Evolutionary conservation across 2,797 vertebrate genomes (phyloP).

Genomic region (Anguilla megastoma): DNA sequence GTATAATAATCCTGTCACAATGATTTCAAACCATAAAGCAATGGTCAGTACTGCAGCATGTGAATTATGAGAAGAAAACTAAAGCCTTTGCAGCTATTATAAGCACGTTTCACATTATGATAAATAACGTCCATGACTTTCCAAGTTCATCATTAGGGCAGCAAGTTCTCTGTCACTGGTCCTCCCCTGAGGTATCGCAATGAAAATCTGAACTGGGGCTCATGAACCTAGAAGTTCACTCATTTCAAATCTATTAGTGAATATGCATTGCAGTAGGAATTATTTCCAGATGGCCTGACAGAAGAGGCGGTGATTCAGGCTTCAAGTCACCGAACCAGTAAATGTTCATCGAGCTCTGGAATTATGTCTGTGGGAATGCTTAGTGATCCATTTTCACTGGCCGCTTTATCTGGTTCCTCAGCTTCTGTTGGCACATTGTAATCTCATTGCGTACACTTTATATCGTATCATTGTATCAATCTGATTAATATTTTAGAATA

Average conservation of each 20-base stretch:
- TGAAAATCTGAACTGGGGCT: background rate
- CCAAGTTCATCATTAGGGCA: background rate
- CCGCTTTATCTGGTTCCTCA: background rate
- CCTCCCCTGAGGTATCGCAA: background rate
- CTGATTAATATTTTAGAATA: background rate
- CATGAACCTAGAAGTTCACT: background rate
- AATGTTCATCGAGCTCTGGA: background rate
- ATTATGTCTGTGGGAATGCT: background rate
- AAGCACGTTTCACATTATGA: background rate
- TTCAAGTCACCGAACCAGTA: background rate
- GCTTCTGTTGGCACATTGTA: background rate
- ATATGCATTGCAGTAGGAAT: background rate
- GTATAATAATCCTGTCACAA: background rate
- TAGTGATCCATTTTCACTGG: background rate
- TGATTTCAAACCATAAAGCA: background rate
- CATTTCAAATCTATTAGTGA: background rate
- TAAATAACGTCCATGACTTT: background rate
- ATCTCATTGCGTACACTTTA: background rate
- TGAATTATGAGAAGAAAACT: background rate
- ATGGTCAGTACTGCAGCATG: background rate
- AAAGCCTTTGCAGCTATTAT: background rate
- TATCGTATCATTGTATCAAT: background rate
- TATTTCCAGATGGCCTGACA: background rate
- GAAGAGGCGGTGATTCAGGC: background rate
- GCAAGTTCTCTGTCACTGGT: background rate